Percentiles rank a stretch among this genome's conserved stretches.
phyloP scores from a whole-genome alignment of 2,797 vertebrate species.

The Prionace glauca region DNA sequence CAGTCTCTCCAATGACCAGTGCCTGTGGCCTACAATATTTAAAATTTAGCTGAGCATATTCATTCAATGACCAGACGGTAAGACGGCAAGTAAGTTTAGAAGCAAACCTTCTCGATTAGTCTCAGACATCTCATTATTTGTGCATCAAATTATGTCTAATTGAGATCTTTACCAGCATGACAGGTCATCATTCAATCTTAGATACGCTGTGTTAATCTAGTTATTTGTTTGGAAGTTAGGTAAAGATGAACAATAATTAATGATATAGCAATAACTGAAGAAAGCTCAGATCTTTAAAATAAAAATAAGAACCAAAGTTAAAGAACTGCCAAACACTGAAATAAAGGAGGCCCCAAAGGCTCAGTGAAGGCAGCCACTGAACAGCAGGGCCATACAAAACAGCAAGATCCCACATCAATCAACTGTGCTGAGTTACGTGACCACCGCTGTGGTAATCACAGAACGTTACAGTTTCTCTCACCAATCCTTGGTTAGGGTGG shows the following conservation, averaged over 20 bases:
- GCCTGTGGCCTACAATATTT: neutral
- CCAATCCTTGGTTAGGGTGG: neutral
- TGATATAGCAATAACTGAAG: neutral
- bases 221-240: neutral
- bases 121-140: neutral
- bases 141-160: no score
- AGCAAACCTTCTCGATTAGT: neutral
- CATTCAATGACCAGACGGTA: neutral
- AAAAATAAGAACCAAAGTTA: neutral
- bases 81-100: neutral
- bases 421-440: neutral
- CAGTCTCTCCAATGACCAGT: neutral
- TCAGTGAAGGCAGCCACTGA: neutral
- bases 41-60: neutral
- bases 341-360: neutral
- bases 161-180: neutral
- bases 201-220: neutral
- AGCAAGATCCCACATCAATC: neutral
- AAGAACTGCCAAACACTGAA: neutral
- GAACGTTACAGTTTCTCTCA: neutral
- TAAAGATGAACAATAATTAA: neutral
- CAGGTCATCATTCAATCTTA: neutral
- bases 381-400: neutral
- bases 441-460: neutral
- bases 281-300: neutral